A percentile compares a stretch with the other conserved stretches of the same genome.
Evolutionary conservation across 2,888 invertebrate genomes (phyloP).

Genomic region (Strigamia maritima): DNA sequence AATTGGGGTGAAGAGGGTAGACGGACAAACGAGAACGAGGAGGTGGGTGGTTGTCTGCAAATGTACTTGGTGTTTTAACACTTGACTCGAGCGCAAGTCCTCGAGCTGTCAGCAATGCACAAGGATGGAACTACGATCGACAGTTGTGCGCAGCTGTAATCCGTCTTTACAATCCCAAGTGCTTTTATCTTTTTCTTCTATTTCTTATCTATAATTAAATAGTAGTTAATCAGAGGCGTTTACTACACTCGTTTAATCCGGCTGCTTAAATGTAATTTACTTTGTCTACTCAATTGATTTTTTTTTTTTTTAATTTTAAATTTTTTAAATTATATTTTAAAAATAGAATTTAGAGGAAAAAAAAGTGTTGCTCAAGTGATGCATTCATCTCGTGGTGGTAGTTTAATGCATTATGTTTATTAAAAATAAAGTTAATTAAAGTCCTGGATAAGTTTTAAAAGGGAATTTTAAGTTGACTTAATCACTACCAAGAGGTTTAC

Average conservation of each 20-base stretch:
- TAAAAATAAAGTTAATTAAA: no score
- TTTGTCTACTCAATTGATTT: neutral
- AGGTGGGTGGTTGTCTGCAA: neutral
- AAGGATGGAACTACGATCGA: neutral
- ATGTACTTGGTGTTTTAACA: slow-evolving; percentile 4
- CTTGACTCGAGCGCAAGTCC: neutral
- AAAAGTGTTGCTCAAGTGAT: no score
- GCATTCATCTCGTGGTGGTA: no score
- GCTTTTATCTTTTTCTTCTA: neutral
- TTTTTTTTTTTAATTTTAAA: neutral
- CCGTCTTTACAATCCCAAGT: neutral
- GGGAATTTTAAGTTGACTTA: no score
- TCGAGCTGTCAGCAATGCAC: neutral
- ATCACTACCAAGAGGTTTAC: no score
- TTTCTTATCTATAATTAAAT: neutral
- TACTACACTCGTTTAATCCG: neutral
- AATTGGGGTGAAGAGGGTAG: slow-evolving; percentile 4
- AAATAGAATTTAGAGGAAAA: no score
- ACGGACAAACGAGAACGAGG: neutral
- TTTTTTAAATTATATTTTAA: no score
- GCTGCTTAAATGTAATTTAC: neutral
- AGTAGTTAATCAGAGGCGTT: neutral
- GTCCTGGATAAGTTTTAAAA: no score
- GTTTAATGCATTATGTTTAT: no score
- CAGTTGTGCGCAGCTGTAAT: neutral